A percentile compares a stretch with the other conserved stretches of the same genome.
phyloP scores from a whole-genome alignment of 2,797 vertebrate species.

The Falco novaeseelandiae region DNA sequence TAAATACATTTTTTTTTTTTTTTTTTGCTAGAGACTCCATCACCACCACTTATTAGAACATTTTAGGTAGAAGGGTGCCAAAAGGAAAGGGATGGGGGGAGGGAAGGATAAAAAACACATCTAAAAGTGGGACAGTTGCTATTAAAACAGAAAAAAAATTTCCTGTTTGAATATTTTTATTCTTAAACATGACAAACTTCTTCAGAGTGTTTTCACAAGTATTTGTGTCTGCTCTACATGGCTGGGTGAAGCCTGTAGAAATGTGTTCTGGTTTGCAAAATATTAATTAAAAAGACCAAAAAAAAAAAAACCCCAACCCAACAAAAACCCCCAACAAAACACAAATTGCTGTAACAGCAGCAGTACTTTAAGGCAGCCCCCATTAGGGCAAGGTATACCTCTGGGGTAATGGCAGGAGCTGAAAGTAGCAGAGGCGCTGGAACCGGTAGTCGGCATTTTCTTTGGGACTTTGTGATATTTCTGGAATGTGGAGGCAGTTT shows the following conservation, averaged over 20 bases:
- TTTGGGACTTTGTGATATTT: background rate
- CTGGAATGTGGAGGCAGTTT: constrained; percentile 29
- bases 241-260: constrained; percentile 48
- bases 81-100: background rate
- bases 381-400: background rate
- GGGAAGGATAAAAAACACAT: background rate
- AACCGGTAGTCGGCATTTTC: background rate
- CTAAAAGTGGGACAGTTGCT: background rate
- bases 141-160: background rate
- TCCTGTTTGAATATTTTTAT: constrained; percentile 66
- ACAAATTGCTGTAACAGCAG: constrained; percentile 29
- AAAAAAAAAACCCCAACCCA: background rate
- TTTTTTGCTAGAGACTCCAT: background rate
- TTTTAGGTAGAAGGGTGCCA: constrained; percentile 24
- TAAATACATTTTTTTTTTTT: background rate
- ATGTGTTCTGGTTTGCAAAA: constrained; percentile 40
- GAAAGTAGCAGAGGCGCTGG: constrained; percentile 26
- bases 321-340: background rate
- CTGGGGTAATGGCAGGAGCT: constrained; percentile 40
- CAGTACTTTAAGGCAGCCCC: constrained; percentile 40
- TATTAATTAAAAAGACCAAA: constrained; percentile 37
- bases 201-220: constrained; percentile 40
- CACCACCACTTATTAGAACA: constrained; percentile 5
- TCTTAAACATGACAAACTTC: constrained; percentile 60
- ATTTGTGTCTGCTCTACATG: constrained; percentile 35